These are phyloP conservation scores for Drosophila prolongata DNA, from an alignment of 2,888 invertebrate species.

Conservation along the genomic window DNA sequence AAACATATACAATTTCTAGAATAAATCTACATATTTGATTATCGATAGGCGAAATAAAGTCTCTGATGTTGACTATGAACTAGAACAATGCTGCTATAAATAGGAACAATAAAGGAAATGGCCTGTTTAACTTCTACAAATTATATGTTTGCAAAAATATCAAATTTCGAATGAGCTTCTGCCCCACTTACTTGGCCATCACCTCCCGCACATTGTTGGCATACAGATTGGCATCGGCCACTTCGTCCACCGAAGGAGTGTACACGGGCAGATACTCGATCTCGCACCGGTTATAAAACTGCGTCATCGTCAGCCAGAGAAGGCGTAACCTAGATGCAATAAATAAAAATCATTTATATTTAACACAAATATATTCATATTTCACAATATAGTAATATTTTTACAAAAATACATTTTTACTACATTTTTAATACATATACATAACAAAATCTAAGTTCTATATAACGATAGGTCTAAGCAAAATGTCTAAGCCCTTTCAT, in stretches of 20 bases:
- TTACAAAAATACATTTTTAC: too few relatives aligned
- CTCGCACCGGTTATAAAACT: conserved; percentile 94
- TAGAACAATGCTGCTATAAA: neutral
- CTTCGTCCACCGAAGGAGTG: conserved; percentile 93
- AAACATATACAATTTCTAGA: too few relatives aligned
- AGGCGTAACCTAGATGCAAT: conserved; percentile 88
- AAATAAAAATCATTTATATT: neutral
- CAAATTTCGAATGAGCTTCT: neutral
- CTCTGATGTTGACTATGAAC: neutral
- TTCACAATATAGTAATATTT: too few relatives aligned
- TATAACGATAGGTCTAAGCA: too few relatives aligned
- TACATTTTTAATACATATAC: too few relatives aligned
- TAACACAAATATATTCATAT: too few relatives aligned
- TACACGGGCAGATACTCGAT: conserved; percentile 97
- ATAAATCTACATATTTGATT: too few relatives aligned
- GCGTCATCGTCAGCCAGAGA: conserved; percentile 94
- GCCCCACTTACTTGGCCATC: conserved; percentile 92
- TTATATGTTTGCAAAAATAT: neutral
- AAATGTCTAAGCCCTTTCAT: too few relatives aligned
- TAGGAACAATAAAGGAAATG: neutral
- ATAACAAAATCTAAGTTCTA: too few relatives aligned
- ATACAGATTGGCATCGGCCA: conserved; percentile 93
- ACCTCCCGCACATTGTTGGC: conserved; percentile 95
- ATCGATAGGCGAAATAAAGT: neutral
- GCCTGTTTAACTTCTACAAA: neutral